Evolutionary conservation across 2,797 vertebrate genomes (phyloP).

Genomic region (Chaetophractus vellerosus): DNA sequence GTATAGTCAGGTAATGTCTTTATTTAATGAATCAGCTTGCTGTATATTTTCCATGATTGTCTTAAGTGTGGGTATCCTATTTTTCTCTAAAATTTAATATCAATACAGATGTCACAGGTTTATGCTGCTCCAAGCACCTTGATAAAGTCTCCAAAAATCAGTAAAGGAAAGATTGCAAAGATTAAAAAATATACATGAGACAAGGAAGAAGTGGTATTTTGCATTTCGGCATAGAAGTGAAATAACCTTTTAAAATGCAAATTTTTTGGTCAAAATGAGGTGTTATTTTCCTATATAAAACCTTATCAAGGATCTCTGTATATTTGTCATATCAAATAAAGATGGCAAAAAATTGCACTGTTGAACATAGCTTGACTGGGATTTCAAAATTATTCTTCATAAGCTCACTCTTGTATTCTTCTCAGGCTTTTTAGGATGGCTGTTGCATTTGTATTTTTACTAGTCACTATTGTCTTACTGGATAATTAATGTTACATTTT

Average conservation of each 20-base stretch:
- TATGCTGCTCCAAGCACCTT: background rate
- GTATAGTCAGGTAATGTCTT: background rate
- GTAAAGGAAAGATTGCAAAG: conserved; percentile 28
- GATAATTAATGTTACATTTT: background rate
- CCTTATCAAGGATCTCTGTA: background rate
- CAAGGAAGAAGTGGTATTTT: background rate
- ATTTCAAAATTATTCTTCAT: background rate
- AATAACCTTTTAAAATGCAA: conserved; percentile 45
- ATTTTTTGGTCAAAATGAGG: conserved; percentile 20
- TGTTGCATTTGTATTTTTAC: background rate
- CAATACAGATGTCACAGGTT: background rate
- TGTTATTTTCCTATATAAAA: conserved; percentile 27
- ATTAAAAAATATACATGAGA: background rate
- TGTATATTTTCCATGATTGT: background rate
- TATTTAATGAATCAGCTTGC: background rate
- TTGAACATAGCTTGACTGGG: background rate
- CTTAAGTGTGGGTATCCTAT: background rate
- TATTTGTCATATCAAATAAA: conserved; percentile 1
- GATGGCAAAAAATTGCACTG: background rate
- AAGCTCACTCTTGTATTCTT: background rate
- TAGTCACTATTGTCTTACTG: background rate
- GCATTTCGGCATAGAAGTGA: conserved; percentile 25
- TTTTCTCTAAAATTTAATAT: background rate
- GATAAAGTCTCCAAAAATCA: background rate
- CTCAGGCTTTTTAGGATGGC: background rate